These are phyloP conservation scores for Mesorhabditis spiculigera DNA, from an alignment of 2,888 invertebrate species.

Conservation along the genomic window DNA sequence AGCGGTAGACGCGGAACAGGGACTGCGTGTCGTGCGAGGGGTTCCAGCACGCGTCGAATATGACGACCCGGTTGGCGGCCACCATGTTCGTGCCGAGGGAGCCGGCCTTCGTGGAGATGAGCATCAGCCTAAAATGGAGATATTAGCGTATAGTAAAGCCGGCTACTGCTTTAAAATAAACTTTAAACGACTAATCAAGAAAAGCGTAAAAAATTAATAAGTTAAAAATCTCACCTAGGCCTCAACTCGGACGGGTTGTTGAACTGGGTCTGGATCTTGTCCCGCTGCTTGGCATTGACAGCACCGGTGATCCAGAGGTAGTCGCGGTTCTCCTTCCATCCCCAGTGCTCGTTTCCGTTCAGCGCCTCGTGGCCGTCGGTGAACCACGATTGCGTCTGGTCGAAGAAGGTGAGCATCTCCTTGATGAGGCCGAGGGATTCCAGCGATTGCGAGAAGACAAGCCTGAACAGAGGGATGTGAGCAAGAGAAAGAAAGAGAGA, in stretches of 20 bases:
- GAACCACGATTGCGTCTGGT: conserved; percentile 69
- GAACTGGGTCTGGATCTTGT: conserved; percentile 80
- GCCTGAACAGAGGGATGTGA: conserved; percentile 63
- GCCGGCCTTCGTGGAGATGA: conserved; percentile 94
- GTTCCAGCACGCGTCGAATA: conserved; percentile 99
- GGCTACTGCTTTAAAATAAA: too few relatives aligned
- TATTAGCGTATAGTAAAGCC: conserved; percentile 61
- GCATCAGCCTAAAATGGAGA: conserved; percentile 48
- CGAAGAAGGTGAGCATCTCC: conserved; percentile 71
- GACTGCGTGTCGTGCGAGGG: conserved; percentile 97
- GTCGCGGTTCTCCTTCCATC: conserved; percentile 78
- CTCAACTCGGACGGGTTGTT: conserved; percentile 79
- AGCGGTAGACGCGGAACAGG: conserved; percentile 93
- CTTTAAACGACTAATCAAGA: too few relatives aligned
- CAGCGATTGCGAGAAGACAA: conserved; percentile 93
- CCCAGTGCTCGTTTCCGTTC: conserved; percentile 59
- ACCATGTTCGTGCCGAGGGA: conserved; percentile 94
- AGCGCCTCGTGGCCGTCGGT: conserved; percentile 48
- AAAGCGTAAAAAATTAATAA: too few relatives aligned
- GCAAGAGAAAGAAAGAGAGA: too few relatives aligned
- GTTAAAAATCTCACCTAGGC: conserved; percentile 61
- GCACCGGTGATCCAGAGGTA: conserved; percentile 78
- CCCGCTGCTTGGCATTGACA: conserved; percentile 79
- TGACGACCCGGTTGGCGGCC: conserved; percentile 92
- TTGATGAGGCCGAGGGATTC: conserved; percentile 89